These are phyloP conservation scores for Penaeus monodon DNA, from an alignment of 2,888 invertebrate genomes.

Conservation along the genomic window DNA sequence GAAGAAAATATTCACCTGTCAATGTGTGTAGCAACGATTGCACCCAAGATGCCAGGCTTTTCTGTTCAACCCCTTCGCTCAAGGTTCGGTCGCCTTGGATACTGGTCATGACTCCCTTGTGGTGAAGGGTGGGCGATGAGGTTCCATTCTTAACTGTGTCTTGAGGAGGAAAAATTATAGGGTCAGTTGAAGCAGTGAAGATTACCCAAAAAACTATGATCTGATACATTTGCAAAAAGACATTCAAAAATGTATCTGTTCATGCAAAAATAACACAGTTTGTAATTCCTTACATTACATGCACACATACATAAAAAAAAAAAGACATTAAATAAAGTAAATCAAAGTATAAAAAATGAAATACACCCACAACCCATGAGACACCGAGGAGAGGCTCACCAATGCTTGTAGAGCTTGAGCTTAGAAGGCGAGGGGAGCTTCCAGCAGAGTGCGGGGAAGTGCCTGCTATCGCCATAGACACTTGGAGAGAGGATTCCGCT, in stretches of 20 bases:
- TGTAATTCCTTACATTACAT: no score
- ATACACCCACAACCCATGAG: no score
- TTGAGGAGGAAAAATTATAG: no score
- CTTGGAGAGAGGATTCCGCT: conserved; percentile 20
- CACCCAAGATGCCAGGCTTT: conserved; percentile 29
- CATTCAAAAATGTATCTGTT: no score
- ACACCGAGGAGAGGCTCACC: neutral
- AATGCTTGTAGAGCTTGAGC: conserved; percentile 40
- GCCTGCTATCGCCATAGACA: neutral
- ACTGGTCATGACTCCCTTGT: conserved; percentile 46
- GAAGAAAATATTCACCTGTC: conserved; percentile 23
- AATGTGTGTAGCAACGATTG: conserved; percentile 45
- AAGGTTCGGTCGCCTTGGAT: neutral
- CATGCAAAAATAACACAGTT: no score
- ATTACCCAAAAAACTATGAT: no score
- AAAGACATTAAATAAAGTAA: no score
- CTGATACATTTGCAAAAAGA: no score
- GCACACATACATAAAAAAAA: no score
- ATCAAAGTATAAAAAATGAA: no score
- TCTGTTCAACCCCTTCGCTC: neutral
- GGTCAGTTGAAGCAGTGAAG: no score
- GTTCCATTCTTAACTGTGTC: no score
- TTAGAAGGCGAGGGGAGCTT: conserved; percentile 9
- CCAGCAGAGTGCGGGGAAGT: conserved; percentile 7
- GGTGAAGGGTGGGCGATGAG: neutral